Conservation (phyloP, 2,888 invertebrate species). For the Caradrina kadenii region DNA sequence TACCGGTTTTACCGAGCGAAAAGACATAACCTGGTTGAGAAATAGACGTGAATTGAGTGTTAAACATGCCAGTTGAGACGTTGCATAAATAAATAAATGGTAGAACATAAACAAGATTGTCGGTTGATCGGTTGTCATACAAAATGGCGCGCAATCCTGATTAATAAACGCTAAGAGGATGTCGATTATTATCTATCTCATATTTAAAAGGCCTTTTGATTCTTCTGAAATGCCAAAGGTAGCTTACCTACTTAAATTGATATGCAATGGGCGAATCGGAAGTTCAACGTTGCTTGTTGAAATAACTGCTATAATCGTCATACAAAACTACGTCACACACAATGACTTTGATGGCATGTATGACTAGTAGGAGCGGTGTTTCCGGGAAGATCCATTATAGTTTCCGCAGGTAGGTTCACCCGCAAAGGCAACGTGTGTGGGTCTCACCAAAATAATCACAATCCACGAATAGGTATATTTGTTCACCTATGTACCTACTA, state of each 20-base stretch:
- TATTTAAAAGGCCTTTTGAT: conserved; percentile 20
- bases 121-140: conserved; percentile 69
- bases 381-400: conserved; percentile 71
- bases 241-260: conserved; percentile 9
- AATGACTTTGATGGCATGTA: conserved; percentile 66
- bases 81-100: conserved; percentile 82
- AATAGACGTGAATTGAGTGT: conserved; percentile 85
- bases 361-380: conserved; percentile 60
- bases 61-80: conserved; percentile 79
- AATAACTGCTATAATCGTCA: conserved; percentile 18
- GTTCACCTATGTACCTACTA: conserved; percentile 12
- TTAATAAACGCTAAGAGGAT: conserved; percentile 47
- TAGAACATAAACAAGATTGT: conserved; percentile 74
- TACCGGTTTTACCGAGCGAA: conserved; percentile 82
- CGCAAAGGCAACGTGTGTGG: conserved; percentile 41
- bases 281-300: conserved; percentile 11
- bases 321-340: conserved; percentile 45
- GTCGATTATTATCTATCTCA: conserved; percentile 30
- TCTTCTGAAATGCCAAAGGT: conserved; percentile 4
- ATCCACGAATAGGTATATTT: conserved; percentile 30
- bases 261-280: conserved; percentile 23
- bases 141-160: conserved; percentile 62
- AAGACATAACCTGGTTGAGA: conserved; percentile 81
- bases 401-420: conserved; percentile 54
- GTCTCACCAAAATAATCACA: conserved; percentile 49